Conservation (phyloP, 2,888 invertebrate species). For the Eulithis prunata region DNA sequence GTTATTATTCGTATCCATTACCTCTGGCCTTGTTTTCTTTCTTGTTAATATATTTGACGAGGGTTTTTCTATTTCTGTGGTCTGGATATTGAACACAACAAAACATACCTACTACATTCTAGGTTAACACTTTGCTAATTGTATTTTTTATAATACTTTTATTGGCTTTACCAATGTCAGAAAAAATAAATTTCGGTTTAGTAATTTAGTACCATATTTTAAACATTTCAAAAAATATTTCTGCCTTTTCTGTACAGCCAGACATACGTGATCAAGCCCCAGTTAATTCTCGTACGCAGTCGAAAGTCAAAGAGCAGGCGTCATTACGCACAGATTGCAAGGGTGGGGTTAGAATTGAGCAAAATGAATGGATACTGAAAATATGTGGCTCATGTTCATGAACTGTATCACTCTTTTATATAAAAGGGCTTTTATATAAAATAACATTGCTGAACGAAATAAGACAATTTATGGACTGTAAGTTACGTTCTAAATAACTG, state of each 20-base stretch:
- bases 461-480: background rate
- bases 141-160: background rate
- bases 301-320: conserved; percentile 46
- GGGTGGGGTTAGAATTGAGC: conserved; percentile 23
- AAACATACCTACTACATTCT: background rate
- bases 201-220: background rate
- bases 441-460: background rate
- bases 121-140: conserved; percentile 3
- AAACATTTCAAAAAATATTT: conserved; percentile 7
- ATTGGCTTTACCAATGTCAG: background rate
- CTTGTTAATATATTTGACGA: conserved; percentile 21
- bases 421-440: background rate
- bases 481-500: background rate
- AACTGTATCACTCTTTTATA: background rate
- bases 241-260: conserved; percentile 24
- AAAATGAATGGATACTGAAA: background rate
- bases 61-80: conserved; percentile 20
- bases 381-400: no score
- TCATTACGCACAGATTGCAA: conserved; percentile 53
- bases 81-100: conserved; percentile 9
- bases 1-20: conserved; percentile 34
- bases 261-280: conserved; percentile 37
- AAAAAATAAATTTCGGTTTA: no score
- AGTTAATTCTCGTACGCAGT: conserved; percentile 30
- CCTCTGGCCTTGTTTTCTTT: conserved; percentile 27